Evolutionary conservation across 2,888 invertebrate species (phyloP), one percentile per base, ranked within the genome.

Genomic region (Pristionchus japonicus): DNA sequence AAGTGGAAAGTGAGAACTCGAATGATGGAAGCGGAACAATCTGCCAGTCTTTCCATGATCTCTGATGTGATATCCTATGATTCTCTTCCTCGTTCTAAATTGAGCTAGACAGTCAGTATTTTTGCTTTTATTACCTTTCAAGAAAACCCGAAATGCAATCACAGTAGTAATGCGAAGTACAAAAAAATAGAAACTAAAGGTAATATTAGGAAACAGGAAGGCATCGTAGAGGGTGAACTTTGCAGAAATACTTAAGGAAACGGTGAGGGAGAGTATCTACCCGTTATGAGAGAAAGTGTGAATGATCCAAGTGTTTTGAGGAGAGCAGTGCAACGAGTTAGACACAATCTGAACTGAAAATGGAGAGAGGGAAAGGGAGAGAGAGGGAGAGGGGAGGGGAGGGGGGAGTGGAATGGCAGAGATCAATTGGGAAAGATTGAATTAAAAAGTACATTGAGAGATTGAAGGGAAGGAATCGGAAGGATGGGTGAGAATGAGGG

Each of bases 351-450:
- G 43, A 77, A 77, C 77, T 77, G 77, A 77, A 77, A 77, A 77
- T 77, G 77, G 77, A 77, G 77, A n/a, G 43, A 27, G 43, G 11
- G 27, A 64, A 20, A 61, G 61, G 20, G 61, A 67, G 34, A 67
- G 34, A 67, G 67, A 67, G 34, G 67, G 34, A 4, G 34, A 67
- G 34, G 20, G 27, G 17, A 77, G 40, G 17, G 23, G 74, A 43
- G 17, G 74, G n/a, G 23, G 34, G 74, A 40, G 40, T 40, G n/a
- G 43, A 77, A 43, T 43, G 40, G n/a, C 40, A 43, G 77, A 77
- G 77, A 77, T 77, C 77, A 77, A 77, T 83, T 83, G 83, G 40
- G 64, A 20, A 85, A 85, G 40, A 64, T 61, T 20, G 85, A 85
- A 85, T 64, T 61, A 49, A 85, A 85, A 31, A 85, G 85, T 64